Conservation (phyloP, 2,113 vertebrate species). For the Chaetodon auriga region DNA sequence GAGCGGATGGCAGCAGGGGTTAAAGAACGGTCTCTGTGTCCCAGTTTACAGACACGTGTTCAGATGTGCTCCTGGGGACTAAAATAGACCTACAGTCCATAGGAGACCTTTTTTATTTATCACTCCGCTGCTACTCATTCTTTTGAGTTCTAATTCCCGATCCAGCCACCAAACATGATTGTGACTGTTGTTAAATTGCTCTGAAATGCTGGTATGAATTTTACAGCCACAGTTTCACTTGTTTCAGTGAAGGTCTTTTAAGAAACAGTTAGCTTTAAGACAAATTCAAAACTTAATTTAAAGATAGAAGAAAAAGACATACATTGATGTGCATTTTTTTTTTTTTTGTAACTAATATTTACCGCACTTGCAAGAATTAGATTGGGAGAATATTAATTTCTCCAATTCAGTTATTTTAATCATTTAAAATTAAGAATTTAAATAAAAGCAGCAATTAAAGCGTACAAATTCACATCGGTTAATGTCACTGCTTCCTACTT, state of each 20-base stretch:
- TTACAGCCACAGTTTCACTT: not conserved
- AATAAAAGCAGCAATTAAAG: not conserved
- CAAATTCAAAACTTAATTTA: not conserved
- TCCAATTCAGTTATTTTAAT: not conserved
- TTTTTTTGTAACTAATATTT: not conserved
- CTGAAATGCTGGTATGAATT: not conserved
- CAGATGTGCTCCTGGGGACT: constrained; percentile 75
- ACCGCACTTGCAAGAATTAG: not conserved
- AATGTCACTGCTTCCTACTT: not conserved
- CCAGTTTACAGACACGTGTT: constrained; percentile 85
- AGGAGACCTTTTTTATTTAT: constrained; percentile 43
- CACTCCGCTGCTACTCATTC: constrained; percentile 44
- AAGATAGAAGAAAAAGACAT: not conserved
- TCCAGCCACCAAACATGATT: constrained; percentile 19
- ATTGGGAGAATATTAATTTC: not conserved
- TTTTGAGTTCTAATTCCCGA: constrained; percentile 16
- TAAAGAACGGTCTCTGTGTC: constrained; percentile 83
- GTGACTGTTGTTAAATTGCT: constrained; percentile 7
- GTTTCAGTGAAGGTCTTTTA: not conserved
- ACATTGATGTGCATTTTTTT: not conserved
- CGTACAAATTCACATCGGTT: not conserved
- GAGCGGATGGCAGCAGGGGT: constrained; percentile 81
- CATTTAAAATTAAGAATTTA: not conserved
- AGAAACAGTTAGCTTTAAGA: not conserved
- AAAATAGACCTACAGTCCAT: constrained; percentile 66